Base-by-base conservation (phyloP, 64 coral and sea anemone species). In the Astreopora myriophthalma region DNA sequence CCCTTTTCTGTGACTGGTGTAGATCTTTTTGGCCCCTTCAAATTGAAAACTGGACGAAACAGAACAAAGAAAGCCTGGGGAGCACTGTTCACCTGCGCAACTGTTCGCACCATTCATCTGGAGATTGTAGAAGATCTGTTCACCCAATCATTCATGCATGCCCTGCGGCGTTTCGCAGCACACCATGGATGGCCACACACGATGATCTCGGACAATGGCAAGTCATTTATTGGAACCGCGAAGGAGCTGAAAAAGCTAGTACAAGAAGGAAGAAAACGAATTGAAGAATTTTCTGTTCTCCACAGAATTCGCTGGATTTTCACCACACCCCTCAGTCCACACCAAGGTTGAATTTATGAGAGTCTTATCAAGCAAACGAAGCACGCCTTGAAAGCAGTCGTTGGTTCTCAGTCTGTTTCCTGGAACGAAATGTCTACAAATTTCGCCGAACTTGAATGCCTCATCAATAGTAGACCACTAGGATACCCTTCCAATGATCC, bases 281-380 rank as follows among this genome's bases (percentile, higher is more conserved):
- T 74, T 9, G 69, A 88, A 74, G 86, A 88, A 6, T 88, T 88
- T 49, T 33, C 86, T 33, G 39, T 48, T 7, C 86, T 88, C 1
- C 68, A 74, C 68, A 65, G 48, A 16, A 31, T 88, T 19, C 22
- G 52, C 17, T 88, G 86, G 86, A 75, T 75, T 10, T 88, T 88
- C 23, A 88, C 71, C 20, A 55, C 68, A 23, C 67, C 86, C 17
- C 48, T 10, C 34, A 88, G 86, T 69, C 86, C 86, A 22, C 86
- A 74, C 51, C 86, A 88, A 74, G 86, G 86, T 8, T 37, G 86
- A 88, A 88, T 88, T 12, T 88, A 88, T 14, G 40, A 88, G 14
- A 74, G 68, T 16, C 30, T 88, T 12, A 74, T 88, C 34, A 88
- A 88, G 39, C 82, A 85, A 46, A 75, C 28, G 12, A 80, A 85